These are phyloP conservation scores for Cotesia chilonis DNA, from an alignment of 1,140 invertebrate genomes.

Conservation along the genomic window DNA sequence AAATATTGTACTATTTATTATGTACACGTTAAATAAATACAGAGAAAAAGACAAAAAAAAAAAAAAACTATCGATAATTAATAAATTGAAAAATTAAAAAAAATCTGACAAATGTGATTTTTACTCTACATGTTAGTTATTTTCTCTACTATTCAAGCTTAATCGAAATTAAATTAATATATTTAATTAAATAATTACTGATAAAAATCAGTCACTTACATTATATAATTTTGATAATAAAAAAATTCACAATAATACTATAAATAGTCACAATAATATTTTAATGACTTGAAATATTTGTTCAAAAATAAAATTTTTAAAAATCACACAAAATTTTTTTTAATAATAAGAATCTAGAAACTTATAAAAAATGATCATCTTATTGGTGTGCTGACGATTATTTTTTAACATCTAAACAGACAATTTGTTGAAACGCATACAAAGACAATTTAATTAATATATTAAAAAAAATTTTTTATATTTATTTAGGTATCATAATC, in stretches of 20 bases:
- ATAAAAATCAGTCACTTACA: too few relatives aligned
- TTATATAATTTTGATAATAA: too few relatives aligned
- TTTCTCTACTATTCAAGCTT: too few relatives aligned
- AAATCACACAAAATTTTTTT: neutral
- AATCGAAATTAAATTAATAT: too few relatives aligned
- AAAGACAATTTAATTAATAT: constrained; percentile 10
- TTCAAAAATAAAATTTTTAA: too few relatives aligned
- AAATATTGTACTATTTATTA: constrained; percentile 28
- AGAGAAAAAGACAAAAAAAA: neutral
- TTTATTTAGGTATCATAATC: constrained; percentile 62
- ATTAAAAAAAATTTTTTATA: neutral
- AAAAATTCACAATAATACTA: too few relatives aligned
- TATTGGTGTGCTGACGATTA: constrained; percentile 18
- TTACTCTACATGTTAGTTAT: too few relatives aligned
- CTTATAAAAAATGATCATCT: neutral
- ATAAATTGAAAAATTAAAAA: constrained; percentile 1
- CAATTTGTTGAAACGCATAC: neutral
- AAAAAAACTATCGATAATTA: neutral
- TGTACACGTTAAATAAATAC: constrained; percentile 15
- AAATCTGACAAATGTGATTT: neutral
- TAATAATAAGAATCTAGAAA: too few relatives aligned
- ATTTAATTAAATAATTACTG: too few relatives aligned
- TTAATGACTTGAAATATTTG: too few relatives aligned
- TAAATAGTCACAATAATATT: too few relatives aligned
- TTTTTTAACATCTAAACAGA: constrained; percentile 7